Evolutionary conservation across 2,797 vertebrate genomes (phyloP), one percentile per base, ranked within the genome.

Genomic region (Acanthiza pusilla): DNA sequence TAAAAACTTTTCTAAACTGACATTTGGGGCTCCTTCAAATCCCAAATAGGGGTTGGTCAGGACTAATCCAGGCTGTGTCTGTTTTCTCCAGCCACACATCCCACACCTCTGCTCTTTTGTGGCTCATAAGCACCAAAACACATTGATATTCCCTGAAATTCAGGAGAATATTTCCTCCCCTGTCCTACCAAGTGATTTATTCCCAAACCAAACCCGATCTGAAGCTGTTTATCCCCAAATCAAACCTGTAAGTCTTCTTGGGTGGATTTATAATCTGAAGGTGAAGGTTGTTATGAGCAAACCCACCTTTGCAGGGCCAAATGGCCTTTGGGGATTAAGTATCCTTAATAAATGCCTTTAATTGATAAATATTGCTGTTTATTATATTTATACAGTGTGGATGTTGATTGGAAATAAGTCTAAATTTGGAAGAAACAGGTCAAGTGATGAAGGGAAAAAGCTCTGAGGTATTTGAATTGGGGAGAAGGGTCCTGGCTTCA

Each of bases 131-230:
- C 20, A 22, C 1, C 45, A 54, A 58, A 78, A 15, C 8, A 26
- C 29, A 5, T 16, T 0, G 0, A 10, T 53, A 25, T 66, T 5
- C 10, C 43, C 40, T 1, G 0, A 15, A 23, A 14, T 16, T 40
- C 34, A 5, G 19, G 2, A 1, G 3, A 15, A 5, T 2, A 2
- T 60, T 53, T 43, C 53, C 7, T 50, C 7, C 10, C 8, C 36
- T 51, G 51, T 53, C 27, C 60, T 45, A 2, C n/a, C 38, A 34
- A 32, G 18, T 8, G 3, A 3, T 53, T 57, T 27, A 16, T 30
- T 25, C 45, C 29, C 11, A 17, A 27, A 21, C 22, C 25, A n/a
- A 70, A 19, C 15, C 1, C 11, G 16, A 6, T 17, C 60, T 1
- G 0, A 17, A 61, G 15, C 34, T 43, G 10, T 20, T 60, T 13